Percentiles rank a stretch among this genome's conserved stretches.
Conservation (phyloP, 2,113 vertebrate genomes). For the Phylloscopus trochiloides region DNA sequence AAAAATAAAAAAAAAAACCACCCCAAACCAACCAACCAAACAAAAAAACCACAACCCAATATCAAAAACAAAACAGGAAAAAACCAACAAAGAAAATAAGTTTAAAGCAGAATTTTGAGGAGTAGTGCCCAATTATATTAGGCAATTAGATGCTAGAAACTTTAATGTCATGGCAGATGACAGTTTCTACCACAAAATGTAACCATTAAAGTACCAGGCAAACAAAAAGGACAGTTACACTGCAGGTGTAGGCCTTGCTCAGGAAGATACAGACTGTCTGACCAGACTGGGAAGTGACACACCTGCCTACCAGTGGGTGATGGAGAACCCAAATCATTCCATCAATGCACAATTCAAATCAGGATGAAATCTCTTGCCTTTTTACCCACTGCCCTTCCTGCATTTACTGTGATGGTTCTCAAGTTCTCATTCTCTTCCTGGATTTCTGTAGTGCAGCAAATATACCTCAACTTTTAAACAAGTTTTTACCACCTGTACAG, state of each 20-base stretch:
- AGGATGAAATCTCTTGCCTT: background rate
- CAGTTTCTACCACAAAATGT: background rate
- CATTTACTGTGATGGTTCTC: background rate
- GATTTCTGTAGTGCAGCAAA: background rate
- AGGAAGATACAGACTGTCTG: background rate
- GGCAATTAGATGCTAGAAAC: background rate
- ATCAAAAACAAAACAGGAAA: too few species aligned
- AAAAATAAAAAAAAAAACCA: too few species aligned
- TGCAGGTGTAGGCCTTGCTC: background rate
- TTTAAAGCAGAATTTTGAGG: background rate
- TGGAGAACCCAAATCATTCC: background rate
- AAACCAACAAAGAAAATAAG: background rate
- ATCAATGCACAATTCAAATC: background rate
- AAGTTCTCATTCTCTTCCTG: background rate
- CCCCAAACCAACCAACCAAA: too few species aligned
- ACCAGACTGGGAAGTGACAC: background rate
- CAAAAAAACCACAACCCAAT: background rate
- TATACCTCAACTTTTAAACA: background rate
- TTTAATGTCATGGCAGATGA: background rate
- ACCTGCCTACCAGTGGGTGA: background rate
- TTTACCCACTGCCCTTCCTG: background rate
- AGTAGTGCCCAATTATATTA: background rate
- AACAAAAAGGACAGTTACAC: background rate
- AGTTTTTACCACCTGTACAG: background rate
- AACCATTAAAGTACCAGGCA: background rate